Evolutionary conservation across 2,888 invertebrate genomes (phyloP).

Genomic region (Tetragonula carbonaria): DNA sequence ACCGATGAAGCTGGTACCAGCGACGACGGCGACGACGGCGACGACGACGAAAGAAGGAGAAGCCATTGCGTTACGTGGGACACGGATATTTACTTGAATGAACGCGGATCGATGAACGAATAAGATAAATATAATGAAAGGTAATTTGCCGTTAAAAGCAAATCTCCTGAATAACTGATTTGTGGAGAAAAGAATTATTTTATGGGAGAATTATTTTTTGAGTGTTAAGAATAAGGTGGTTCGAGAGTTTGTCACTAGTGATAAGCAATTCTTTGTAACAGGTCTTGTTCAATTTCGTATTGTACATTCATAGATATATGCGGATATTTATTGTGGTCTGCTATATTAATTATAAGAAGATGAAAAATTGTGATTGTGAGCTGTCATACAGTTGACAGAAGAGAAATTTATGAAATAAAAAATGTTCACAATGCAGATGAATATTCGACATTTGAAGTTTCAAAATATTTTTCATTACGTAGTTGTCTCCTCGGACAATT

Average conservation of each 20-base stretch:
- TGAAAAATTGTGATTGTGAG: too few species aligned
- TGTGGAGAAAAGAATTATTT: background rate
- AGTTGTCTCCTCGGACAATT: too few species aligned
- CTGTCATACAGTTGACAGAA: too few species aligned
- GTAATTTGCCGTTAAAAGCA: conserved; percentile 16
- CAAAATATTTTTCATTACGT: too few species aligned
- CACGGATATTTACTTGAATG: conserved; percentile 20
- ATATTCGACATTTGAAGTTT: too few species aligned
- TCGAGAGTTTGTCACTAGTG: too few species aligned
- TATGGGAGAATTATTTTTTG: background rate
- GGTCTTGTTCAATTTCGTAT: too few species aligned
- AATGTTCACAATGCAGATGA: too few species aligned
- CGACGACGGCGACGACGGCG: background rate
- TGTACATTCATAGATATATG: background rate
- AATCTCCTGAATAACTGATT: background rate
- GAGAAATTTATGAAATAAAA: too few species aligned
- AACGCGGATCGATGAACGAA: conserved; percentile 4
- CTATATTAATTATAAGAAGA: too few species aligned
- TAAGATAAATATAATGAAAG: conserved; percentile 17
- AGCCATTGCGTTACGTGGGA: background rate
- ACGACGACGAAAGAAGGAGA: background rate
- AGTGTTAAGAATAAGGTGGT: background rate
- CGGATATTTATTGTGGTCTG: background rate
- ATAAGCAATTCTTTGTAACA: too few species aligned
- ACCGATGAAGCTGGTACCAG: conserved; percentile 48